These are phyloP conservation scores for Lasioglossum marginatum DNA, from an alignment of 2,888 invertebrate genomes.

Conservation along the genomic window DNA sequence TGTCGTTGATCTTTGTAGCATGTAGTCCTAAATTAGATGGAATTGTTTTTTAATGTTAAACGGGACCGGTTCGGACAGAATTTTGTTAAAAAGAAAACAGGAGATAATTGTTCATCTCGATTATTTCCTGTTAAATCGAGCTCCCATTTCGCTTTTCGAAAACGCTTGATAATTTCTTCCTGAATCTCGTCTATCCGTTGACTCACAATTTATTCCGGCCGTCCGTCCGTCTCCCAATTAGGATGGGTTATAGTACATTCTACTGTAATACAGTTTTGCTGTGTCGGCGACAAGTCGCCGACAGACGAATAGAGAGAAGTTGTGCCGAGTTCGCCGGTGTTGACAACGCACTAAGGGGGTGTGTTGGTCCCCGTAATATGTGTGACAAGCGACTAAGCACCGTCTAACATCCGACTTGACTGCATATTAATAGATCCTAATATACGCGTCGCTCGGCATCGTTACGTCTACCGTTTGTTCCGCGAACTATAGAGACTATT, in stretches of 20 bases:
- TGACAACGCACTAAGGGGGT: constrained; percentile 58
- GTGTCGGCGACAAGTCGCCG: constrained; percentile 33
- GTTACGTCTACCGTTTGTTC: constrained; percentile 71
- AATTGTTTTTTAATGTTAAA: no score
- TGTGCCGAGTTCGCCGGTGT: constrained; percentile 54
- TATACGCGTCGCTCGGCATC: constrained; percentile 67
- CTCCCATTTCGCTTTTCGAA: background rate
- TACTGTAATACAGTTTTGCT: constrained; percentile 32
- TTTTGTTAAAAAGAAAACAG: no score
- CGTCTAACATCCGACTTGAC: constrained; percentile 76
- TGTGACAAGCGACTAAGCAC: constrained; percentile 80
- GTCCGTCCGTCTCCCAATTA: constrained; percentile 4
- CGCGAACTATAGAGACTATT: constrained; percentile 66
- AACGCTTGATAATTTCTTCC: background rate
- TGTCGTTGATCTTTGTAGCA: no score
- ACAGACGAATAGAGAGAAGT: constrained; percentile 61
- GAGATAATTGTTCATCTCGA: no score
- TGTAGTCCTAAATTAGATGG: no score
- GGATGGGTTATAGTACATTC: constrained; percentile 26
- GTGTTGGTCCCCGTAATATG: constrained; percentile 74
- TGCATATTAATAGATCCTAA: constrained; percentile 80
- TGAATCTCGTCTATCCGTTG: background rate
- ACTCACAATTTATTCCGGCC: background rate
- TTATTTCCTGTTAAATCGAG: background rate
- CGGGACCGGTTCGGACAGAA: no score